Percentiles rank a stretch among this genome's conserved stretches.
These are phyloP conservation scores for Pangasius sanitwongsei DNA, from an alignment of 2,797 vertebrate species.

Conservation along the genomic window DNA sequence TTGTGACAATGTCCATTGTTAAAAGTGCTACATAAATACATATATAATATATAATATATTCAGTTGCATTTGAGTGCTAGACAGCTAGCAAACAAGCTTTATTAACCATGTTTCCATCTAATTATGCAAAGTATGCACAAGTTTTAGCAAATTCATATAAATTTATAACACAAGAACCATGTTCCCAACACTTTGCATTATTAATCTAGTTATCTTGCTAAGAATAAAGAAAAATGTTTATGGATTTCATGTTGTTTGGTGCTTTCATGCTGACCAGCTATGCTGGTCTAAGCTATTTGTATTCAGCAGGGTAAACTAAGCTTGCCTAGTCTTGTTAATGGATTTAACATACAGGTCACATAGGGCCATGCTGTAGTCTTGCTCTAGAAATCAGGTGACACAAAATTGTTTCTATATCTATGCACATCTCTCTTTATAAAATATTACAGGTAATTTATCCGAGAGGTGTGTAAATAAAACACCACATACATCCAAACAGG, in stretches of 20 bases:
- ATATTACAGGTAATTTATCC: not conserved
- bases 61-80: not conserved
- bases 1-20: not conserved
- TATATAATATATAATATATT: not conserved
- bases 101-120: not conserved
- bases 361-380: not conserved
- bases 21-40: not conserved
- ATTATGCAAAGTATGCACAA: not conserved
- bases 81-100: not conserved
- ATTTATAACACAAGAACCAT: not conserved
- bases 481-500: not conserved
- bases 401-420: not conserved
- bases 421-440: not conserved
- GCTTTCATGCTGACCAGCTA: not conserved
- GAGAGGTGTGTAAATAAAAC: not conserved
- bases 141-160: not conserved
- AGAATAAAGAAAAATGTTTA: not conserved
- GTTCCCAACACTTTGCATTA: not conserved
- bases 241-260: not conserved
- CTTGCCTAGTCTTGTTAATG: not conserved
- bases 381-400: not conserved
- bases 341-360: constrained; percentile 7
- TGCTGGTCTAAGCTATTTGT: not conserved
- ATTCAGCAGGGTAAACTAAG: not conserved
- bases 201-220: not conserved